Conservation (phyloP, 2,797 vertebrate genomes). For the Muscicapa striata region DNA sequence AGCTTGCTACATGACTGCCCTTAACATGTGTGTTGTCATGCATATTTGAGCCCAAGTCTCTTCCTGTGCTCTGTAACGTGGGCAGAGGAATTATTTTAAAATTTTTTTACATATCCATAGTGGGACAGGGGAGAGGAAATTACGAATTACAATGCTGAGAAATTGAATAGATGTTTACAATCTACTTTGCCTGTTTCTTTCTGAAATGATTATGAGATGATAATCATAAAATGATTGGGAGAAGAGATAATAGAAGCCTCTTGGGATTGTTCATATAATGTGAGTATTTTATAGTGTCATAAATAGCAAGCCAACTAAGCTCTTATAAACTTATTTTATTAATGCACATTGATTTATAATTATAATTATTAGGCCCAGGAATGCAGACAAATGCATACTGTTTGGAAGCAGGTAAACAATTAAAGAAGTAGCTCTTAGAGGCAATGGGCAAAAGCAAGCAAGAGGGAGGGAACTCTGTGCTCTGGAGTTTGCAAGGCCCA, state of each 20-base stretch:
- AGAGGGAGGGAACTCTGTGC: not conserved
- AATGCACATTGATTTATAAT: conserved; percentile 60
- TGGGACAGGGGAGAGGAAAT: not conserved
- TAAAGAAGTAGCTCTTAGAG: not conserved
- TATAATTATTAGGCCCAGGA: conserved; percentile 38
- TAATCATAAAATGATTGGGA: conserved; percentile 40
- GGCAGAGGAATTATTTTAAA: not conserved
- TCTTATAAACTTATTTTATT: conserved; percentile 49
- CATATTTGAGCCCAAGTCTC: not conserved
- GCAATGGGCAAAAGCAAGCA: not conserved
- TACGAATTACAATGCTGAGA: not conserved
- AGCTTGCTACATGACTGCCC: not conserved
- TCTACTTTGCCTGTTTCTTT: conserved; percentile 14
- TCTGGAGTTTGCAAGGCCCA: not conserved
- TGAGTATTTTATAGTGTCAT: conserved; percentile 38
- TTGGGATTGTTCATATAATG: conserved; percentile 22
- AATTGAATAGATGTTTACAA: conserved; percentile 32
- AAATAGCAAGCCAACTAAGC: conserved; percentile 39
- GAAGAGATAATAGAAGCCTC: conserved; percentile 31
- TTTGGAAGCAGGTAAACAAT: conserved; percentile 33
- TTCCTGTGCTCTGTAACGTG: not conserved
- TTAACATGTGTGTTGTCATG: not conserved
- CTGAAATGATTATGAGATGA: conserved; percentile 30
- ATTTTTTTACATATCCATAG: not conserved
- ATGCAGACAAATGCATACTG: conserved; percentile 24